Evolutionary conservation across 2,888 invertebrate genomes (phyloP).

Genomic region (Frankliniella fusca): DNA sequence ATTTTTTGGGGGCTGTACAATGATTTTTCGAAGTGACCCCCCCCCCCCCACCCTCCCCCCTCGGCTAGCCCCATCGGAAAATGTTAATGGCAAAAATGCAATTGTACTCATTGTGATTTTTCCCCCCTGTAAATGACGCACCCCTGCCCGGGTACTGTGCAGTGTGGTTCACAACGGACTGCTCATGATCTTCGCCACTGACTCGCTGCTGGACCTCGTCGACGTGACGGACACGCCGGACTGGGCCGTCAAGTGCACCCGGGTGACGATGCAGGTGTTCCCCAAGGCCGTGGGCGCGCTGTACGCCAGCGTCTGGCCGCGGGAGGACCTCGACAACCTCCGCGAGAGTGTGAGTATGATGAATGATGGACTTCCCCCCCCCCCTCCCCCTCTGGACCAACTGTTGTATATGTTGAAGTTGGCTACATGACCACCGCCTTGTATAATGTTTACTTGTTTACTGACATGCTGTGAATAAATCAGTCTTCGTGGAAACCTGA

Average conservation of each 20-base stretch:
- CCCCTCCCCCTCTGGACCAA: neutral
- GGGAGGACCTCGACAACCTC: conserved; percentile 47
- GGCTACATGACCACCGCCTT: too few relatives aligned
- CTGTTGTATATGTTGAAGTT: too few relatives aligned
- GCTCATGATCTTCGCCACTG: conserved; percentile 50
- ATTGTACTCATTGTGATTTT: neutral
- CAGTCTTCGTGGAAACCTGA: too few relatives aligned
- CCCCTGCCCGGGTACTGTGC: too few relatives aligned
- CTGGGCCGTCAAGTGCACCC: conserved; percentile 47
- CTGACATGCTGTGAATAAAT: too few relatives aligned
- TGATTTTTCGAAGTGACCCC: too few relatives aligned
- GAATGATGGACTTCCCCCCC: neutral
- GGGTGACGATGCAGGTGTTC: conserved; percentile 47
- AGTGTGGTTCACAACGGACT: conserved; percentile 52
- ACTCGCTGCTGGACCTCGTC: conserved; percentile 49
- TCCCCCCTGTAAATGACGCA: too few relatives aligned
- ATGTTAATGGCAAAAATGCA: neutral
- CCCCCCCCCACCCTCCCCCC: too few relatives aligned
- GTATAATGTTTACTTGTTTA: too few relatives aligned
- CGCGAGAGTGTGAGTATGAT: conserved; percentile 46
- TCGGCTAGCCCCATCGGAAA: neutral
- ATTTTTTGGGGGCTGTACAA: too few relatives aligned
- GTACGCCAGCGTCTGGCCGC: conserved; percentile 50
- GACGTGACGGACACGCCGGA: conserved; percentile 45
- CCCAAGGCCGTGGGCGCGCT: conserved; percentile 49